Evolutionary conservation across 2,888 invertebrate species (phyloP).

Genomic region (Molorchus minor): DNA sequence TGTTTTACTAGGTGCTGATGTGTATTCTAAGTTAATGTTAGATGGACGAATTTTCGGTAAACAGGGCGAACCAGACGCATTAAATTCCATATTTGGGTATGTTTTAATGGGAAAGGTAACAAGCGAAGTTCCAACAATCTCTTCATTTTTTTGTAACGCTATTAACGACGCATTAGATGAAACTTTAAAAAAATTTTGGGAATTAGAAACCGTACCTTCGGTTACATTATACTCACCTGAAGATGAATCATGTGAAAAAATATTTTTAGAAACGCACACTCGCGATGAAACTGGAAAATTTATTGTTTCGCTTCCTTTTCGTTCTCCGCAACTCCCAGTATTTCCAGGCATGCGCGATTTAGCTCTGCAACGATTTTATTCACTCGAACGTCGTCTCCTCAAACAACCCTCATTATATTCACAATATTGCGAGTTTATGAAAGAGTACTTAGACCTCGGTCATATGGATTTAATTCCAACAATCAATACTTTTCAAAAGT

Average conservation of each 20-base stretch:
- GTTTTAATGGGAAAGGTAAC: background rate
- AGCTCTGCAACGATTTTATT: background rate
- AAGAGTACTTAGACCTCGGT: background rate
- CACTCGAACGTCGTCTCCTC: background rate
- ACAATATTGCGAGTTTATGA: background rate
- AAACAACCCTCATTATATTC: background rate
- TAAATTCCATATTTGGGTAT: background rate
- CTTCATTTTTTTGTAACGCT: background rate
- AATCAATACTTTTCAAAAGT: background rate
- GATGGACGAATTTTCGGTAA: background rate
- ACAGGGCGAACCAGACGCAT: background rate
- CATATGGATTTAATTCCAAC: background rate
- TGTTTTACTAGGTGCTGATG: background rate
- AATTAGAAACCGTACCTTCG: too few species aligned
- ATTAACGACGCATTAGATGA: background rate
- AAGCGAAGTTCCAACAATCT: background rate
- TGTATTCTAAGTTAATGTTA: background rate
- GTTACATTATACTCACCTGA: background rate
- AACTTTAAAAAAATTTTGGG: conserved; percentile 9
- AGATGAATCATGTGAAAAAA: conserved; percentile 7
- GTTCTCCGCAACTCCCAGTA: background rate
- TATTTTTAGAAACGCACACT: background rate
- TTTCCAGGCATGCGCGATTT: too few species aligned
- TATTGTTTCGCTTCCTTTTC: background rate
- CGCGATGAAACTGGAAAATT: background rate